These are phyloP conservation scores for Athene noctua DNA, from an alignment of 2,113 vertebrate species.

Conservation along the genomic window DNA sequence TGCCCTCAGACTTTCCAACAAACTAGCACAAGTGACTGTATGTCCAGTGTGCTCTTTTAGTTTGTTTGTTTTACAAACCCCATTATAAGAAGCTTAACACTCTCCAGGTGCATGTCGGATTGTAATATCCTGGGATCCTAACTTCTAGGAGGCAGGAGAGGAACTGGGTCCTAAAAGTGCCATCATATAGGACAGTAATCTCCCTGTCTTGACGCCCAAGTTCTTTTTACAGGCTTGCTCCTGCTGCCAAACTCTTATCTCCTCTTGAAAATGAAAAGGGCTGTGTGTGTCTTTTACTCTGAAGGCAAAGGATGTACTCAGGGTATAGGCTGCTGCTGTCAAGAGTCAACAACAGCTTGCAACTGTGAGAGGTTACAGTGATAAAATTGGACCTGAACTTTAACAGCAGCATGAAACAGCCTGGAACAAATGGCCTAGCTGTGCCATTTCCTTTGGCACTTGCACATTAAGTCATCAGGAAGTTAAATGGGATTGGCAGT, in stretches of 20 bases:
- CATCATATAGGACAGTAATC: not conserved
- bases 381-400: conserved; percentile 15
- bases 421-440: not conserved
- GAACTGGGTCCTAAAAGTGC: not conserved
- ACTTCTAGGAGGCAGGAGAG: not conserved
- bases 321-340: not conserved
- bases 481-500: not conserved
- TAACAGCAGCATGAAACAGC: not conserved
- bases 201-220: not conserved
- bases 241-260: not conserved
- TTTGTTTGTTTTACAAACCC: not conserved
- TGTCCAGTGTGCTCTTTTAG: not conserved
- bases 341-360: not conserved
- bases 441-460: conserved; percentile 12
- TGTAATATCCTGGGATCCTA: not conserved
- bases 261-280: not conserved
- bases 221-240: not conserved
- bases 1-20: not conserved
- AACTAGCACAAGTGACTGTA: not conserved
- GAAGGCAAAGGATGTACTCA: not conserved
- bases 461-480: not conserved
- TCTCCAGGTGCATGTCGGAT: not conserved
- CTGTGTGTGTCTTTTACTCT: not conserved
- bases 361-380: not conserved
- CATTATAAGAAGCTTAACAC: not conserved